phyloP scores from a whole-genome alignment of 2,797 vertebrate genomes.

The Sebastes ruberrimus region DNA sequence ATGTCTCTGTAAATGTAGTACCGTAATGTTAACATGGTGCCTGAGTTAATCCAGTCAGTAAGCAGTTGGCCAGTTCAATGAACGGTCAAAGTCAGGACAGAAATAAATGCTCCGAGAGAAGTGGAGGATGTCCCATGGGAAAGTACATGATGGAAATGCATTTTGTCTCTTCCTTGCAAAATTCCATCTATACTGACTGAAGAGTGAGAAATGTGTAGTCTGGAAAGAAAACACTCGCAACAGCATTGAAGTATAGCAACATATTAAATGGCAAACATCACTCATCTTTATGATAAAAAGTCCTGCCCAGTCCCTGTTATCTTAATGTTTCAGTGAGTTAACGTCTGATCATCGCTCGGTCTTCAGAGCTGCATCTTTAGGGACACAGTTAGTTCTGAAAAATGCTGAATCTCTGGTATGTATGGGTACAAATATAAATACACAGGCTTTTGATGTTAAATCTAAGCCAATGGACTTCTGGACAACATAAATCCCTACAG shows the following conservation, averaged over 20 bases:
- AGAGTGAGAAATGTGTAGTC: background rate
- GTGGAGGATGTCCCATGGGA: constrained; percentile 39
- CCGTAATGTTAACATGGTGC: constrained; percentile 51
- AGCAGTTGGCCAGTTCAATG: constrained; percentile 66
- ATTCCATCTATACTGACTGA: background rate
- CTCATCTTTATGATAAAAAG: background rate
- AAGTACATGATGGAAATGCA: constrained; percentile 24
- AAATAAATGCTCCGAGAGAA: constrained; percentile 48
- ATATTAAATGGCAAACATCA: background rate
- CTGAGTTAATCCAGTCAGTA: constrained; percentile 62
- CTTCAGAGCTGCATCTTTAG: background rate
- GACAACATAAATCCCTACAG: background rate
- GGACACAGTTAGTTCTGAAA: background rate
- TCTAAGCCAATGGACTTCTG: background rate
- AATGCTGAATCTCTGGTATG: background rate
- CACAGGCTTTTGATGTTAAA: background rate
- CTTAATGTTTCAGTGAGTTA: background rate
- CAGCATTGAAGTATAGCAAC: background rate
- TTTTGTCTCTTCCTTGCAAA: constrained; percentile 2
- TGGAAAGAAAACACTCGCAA: background rate
- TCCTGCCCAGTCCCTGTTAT: background rate
- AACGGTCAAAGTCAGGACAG: constrained; percentile 52
- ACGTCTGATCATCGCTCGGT: background rate
- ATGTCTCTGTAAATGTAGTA: constrained; percentile 48
- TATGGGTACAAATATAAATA: background rate